Base-by-base conservation (phyloP, 1,140 invertebrate species). In the Bombus terrestris region DNA sequence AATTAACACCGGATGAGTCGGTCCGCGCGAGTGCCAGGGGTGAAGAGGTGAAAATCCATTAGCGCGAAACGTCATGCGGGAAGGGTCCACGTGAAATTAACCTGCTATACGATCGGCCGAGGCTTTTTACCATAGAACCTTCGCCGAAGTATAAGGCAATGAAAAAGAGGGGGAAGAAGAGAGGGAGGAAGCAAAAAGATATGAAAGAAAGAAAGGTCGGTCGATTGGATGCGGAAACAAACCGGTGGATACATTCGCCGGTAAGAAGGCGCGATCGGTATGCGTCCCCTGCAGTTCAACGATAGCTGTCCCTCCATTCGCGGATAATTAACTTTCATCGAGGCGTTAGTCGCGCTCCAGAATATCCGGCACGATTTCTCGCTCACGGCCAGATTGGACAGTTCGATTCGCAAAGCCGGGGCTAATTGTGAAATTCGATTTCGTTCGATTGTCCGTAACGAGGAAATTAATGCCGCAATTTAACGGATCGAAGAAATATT, bases 41-140 rank as follows among this genome's bases (percentile, higher is more conserved):
- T 89, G 88, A 90, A 88, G 89, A 91, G 89, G 89, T 91, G 89
- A 91, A 90, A 88, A 91, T 91, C 89, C 89, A 91, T 91, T 90
- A 91, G 89, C 85, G 77, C 64, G 89, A 80, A 90, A 91, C 89
- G 86, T 86, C 86, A 86, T 83, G 89, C 89, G 80, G 83, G 82
- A 90, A 83, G 89, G 80, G 68, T 69, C 83, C 69, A 88, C 87
- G 89, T 90, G 83, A 90, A 90, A 90, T 90, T 90, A 90, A 90
- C 86, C 89, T 85, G 86, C 77, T 86, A 83, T 85, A 86, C 86
- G 88, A 90, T 90, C 89, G 86, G 81, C 32, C 41, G 62, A 75
- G 3, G 47, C 41, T 76, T 86, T 78, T 83, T 76, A 80, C 64
- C 78, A 25, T 41, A 25, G 59, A 43, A 43, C 39, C 76, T 66